phyloP scores from a whole-genome alignment of 2,888 invertebrate species.

The Cordilura impudica region DNA sequence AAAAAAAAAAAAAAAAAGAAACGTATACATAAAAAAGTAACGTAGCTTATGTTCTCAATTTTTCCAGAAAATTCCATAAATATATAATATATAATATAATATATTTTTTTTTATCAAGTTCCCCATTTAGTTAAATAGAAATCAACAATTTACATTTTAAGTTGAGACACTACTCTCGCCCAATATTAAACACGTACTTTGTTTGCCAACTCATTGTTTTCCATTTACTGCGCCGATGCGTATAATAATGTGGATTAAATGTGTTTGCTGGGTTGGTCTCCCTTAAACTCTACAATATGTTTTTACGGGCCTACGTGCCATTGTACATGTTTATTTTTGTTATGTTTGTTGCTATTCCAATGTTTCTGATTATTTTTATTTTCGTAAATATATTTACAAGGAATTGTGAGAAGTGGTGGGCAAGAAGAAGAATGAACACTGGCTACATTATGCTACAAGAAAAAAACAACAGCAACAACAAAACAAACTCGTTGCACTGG shows the following conservation, averaged over 20 bases:
- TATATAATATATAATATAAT: too few relatives aligned
- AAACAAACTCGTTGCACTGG: slow-evolving; percentile 20
- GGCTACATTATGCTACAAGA: too few relatives aligned
- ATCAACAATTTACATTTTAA: slow-evolving; percentile 7
- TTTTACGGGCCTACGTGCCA: slow-evolving; percentile 49
- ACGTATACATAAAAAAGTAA: too few relatives aligned
- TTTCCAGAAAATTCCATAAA: not conserved
- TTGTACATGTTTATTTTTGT: slow-evolving; percentile 35
- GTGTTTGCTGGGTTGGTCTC: not conserved
- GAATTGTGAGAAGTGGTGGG: not conserved
- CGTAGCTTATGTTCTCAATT: too few relatives aligned
- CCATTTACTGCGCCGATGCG: slow-evolving; percentile 22
- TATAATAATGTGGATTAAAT: slow-evolving; percentile 7
- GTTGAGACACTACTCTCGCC: not conserved
- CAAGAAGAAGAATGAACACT: not conserved
- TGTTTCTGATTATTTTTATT: not conserved
- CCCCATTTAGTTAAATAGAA: not conserved
- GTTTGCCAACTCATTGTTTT: not conserved
- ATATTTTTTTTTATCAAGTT: too few relatives aligned
- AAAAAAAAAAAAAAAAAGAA: too few relatives aligned
- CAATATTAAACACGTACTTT: not conserved
- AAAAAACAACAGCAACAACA: too few relatives aligned
- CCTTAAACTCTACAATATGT: slow-evolving; percentile 5
- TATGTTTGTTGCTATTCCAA: slow-evolving; percentile 22
- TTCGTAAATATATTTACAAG: slow-evolving; percentile 13